phyloP scores from a whole-genome alignment of 2,797 vertebrate genomes.

The Delichon dasypus region DNA sequence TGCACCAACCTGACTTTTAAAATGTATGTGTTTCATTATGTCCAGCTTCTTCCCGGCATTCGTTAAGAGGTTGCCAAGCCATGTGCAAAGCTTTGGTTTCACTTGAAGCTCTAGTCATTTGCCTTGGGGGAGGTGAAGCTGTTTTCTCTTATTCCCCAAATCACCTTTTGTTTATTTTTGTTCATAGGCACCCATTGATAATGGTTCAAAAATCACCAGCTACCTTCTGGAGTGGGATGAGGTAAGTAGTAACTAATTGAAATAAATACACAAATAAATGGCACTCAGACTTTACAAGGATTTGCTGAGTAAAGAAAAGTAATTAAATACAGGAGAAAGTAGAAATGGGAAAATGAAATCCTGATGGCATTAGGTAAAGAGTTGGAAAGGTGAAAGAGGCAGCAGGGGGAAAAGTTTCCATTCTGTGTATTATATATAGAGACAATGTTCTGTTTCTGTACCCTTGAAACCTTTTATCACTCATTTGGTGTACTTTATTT shows the following conservation, averaged over 20 bases:
- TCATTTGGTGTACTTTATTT: not conserved
- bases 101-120: not conserved
- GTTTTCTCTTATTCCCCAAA: not conserved
- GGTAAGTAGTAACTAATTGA: constrained; percentile 76
- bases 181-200: constrained; percentile 89
- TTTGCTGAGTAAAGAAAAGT: constrained; percentile 12
- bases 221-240: constrained; percentile 98
- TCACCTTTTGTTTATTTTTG: constrained; percentile 53
- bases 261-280: constrained; percentile 17
- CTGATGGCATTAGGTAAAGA: not conserved
- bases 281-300: not conserved
- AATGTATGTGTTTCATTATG: constrained; percentile 28
- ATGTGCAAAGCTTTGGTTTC: constrained; percentile 18
- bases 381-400: constrained; percentile 4
- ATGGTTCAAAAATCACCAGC: constrained; percentile 98
- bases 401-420: not conserved
- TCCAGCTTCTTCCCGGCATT: not conserved
- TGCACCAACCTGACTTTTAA: not conserved
- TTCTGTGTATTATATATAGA: not conserved
- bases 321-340: not conserved
- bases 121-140: not conserved
- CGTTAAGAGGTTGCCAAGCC: constrained; percentile 1
- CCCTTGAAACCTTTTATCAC: not conserved
- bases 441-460: not conserved
- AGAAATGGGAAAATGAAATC: constrained; percentile 33